phyloP scores from a whole-genome alignment of 2,113 vertebrate genomes.

The Aldabrachelys gigantea region DNA sequence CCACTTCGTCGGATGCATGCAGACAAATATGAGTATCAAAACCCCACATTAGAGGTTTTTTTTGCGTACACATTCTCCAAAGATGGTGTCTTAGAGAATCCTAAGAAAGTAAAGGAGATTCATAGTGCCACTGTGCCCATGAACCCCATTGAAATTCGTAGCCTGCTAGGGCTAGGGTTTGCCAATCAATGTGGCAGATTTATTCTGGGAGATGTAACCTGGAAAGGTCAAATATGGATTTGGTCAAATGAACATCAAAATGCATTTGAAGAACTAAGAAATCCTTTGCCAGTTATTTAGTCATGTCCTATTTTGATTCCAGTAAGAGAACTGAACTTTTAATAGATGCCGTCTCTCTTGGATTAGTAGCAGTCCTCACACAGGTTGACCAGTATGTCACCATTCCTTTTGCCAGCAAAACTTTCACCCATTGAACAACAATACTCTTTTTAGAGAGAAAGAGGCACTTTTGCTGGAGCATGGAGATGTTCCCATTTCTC shows the following conservation, averaged over 20 bases:
- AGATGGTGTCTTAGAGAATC: background rate
- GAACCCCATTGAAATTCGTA: background rate
- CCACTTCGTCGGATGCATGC: too few relatives aligned
- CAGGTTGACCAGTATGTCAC: background rate
- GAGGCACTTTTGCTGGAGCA: background rate
- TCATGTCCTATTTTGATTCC: background rate
- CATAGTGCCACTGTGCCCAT: background rate
- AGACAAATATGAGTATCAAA: background rate
- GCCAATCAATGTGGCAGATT: background rate
- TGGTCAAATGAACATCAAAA: background rate
- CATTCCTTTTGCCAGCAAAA: background rate
- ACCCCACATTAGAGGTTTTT: background rate
- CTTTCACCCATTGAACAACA: background rate
- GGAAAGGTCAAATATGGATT: background rate
- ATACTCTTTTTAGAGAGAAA: background rate
- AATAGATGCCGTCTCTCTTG: background rate
- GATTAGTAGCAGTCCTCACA: background rate
- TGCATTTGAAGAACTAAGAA: background rate
- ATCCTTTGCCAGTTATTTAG: background rate
- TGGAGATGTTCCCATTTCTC: background rate
- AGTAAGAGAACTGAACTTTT: background rate
- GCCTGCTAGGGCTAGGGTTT: background rate
- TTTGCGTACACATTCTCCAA: background rate
- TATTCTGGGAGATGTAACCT: background rate
- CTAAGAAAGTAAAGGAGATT: background rate